A percentile compares a stretch with the other conserved stretches of the same genome.
These are phyloP conservation scores for Toxotes chatareus DNA, from an alignment of 2,113 vertebrate genomes.

Conservation along the genomic window DNA sequence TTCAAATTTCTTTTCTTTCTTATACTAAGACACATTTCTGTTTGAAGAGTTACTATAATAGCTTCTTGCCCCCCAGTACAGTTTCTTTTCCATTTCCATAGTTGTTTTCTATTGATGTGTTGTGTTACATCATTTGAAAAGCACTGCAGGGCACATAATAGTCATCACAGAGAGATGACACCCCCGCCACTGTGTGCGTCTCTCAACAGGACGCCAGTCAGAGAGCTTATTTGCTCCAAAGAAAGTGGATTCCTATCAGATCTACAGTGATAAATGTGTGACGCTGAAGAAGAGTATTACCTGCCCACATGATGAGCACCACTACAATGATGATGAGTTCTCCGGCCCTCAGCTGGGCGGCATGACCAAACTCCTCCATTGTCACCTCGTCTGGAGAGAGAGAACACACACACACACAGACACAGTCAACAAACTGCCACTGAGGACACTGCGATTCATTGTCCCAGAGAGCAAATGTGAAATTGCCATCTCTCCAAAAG, in stretches of 20 bases:
- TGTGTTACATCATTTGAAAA: slow-evolving; percentile 1
- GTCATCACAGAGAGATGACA: slow-evolving; percentile 25
- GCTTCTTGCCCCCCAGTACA: not conserved
- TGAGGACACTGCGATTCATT: slow-evolving; percentile 25
- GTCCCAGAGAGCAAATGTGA: slow-evolving; percentile 32
- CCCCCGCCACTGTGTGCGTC: not conserved
- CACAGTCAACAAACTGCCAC: slow-evolving; percentile 29
- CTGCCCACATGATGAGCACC: slow-evolving; percentile 98
- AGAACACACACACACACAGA: slow-evolving; percentile 34
- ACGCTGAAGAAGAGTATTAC: slow-evolving; percentile 77
- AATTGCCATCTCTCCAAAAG: slow-evolving; percentile 33
- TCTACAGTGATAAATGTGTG: slow-evolving; percentile 48
- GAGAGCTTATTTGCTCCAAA: slow-evolving; percentile 33
- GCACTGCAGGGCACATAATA: not conserved
- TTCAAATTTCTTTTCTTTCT: not conserved
- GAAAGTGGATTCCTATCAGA: slow-evolving; percentile 36
- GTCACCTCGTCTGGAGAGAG: slow-evolving; percentile 90
- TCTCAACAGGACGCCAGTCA: slow-evolving; percentile 27
- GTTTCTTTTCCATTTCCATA: not conserved
- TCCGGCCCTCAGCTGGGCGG: slow-evolving; percentile 90
- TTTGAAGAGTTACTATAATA: not conserved
- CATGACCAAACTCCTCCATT: slow-evolving; percentile 91
- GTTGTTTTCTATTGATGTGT: not conserved
- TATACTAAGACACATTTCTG: not conserved
- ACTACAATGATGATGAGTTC: slow-evolving; percentile 96